Evolutionary conservation across 1,140 invertebrate species (phyloP), one percentile per base, ranked within the genome.

Genomic region (Diachasma alloeum): DNA sequence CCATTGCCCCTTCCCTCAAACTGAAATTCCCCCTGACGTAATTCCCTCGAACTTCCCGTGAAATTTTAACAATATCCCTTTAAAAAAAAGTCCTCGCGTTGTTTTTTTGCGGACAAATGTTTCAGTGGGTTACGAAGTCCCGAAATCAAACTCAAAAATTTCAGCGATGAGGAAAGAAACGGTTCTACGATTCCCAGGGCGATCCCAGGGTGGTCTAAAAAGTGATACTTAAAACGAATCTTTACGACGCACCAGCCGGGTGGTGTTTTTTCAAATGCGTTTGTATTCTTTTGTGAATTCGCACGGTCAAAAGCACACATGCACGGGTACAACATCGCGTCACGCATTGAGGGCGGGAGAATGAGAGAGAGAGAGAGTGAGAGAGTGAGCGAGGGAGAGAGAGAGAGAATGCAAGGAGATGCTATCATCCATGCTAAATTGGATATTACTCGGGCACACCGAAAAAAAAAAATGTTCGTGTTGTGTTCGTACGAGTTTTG

Each of bases 211-310:
- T 63, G 59, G 59, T 63, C 59, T 26, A 63, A 63, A 63, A 63
- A 63, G 59, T 31, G 59, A 63, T 63, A 63, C 19, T 63, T 63
- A 63, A 63, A 63, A 63, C 24, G 59, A 63, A 63, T 63, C 59
- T 63, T 63, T 63, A 63, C 24, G 59, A 63, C 59, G 9, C 19
- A 63, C 19, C 59, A 63, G 59, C 19, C 24, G 59, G 59, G 24
- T 63, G 59, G 24, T 63, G 59, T 63, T 63, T 63, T 53, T 63
- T 63, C 59, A 63, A 63, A 63, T 63, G 59, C 19, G 59, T 63
- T 31, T 63, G 59, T 63, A 63, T 24, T 63, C 59, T 63, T 63
- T 63, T 63, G 59, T 63, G 59, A 63, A 24, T 63, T 63, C 59
- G 59, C 59, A 63, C 59, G 24, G 11, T 26, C 19, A 63, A 63